A percentile compares a stretch with the other conserved stretches of the same genome.
phyloP scores from a whole-genome alignment of 2,113 vertebrate genomes.

The pig (Sus scrofa) region DNA sequence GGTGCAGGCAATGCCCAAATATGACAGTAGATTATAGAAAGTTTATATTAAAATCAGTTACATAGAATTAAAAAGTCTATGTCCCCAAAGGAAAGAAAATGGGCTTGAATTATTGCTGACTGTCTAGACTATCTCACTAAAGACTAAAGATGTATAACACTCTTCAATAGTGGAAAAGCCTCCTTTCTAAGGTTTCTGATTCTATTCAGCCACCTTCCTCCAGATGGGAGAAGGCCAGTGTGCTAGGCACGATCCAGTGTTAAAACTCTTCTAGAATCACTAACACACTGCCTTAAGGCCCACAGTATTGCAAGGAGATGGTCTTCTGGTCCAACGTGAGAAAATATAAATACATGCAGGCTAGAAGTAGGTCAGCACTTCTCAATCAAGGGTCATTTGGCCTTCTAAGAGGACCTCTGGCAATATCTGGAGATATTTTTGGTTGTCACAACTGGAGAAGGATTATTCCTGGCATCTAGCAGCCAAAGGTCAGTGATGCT shows the following conservation, averaged over 20 bases:
- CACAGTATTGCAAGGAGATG: not conserved
- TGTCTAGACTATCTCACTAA: not conserved
- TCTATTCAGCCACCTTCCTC: not conserved
- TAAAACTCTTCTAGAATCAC: not conserved
- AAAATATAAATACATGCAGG: not conserved
- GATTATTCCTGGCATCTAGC: not conserved
- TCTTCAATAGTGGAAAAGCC: not conserved
- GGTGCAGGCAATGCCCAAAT: not conserved
- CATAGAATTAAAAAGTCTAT: not conserved
- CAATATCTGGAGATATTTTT: not conserved
- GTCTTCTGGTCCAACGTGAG: not conserved
- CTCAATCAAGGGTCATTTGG: not conserved
- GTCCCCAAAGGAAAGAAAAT: not conserved
- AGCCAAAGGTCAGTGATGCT: not conserved
- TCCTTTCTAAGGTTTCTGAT: constrained; percentile 17
- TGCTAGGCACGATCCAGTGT: not conserved
- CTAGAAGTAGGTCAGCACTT: not conserved
- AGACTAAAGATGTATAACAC: not conserved
- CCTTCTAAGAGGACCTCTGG: not conserved
- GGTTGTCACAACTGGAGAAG: not conserved
- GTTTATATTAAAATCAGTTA: not conserved
- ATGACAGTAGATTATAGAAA: not conserved
- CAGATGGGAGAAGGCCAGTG: not conserved
- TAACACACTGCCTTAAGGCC: not conserved
- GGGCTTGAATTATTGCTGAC: not conserved